Evolutionary conservation across 2,797 vertebrate genomes (phyloP).

Genomic region (Monodelphis domestica): DNA sequence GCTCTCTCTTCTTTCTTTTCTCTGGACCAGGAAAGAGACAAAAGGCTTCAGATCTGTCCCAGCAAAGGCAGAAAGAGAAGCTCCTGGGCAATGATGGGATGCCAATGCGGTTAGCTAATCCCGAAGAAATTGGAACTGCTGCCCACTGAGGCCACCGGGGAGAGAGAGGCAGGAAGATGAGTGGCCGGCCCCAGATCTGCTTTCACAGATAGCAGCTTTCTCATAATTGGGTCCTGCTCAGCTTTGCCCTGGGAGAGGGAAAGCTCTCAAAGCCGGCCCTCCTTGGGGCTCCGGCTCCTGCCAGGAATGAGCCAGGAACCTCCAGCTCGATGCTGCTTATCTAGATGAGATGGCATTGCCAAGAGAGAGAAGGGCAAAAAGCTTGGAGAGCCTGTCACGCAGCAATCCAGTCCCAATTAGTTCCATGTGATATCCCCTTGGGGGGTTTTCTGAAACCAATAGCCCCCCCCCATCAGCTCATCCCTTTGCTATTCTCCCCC

Average conservation of each 20-base stretch:
- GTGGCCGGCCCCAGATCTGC: background rate
- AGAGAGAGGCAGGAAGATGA: background rate
- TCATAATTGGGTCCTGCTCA: background rate
- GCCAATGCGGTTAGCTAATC: slow-evolving; percentile 24
- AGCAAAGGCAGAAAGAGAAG: background rate
- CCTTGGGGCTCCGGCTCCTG: background rate
- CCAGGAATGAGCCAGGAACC: background rate
- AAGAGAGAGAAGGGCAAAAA: background rate
- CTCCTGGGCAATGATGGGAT: background rate
- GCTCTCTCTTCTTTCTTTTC: no score
- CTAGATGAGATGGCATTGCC: background rate
- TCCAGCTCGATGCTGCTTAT: background rate
- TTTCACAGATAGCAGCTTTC: background rate
- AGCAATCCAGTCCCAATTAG: background rate
- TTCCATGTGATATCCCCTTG: background rate
- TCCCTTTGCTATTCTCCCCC: background rate
- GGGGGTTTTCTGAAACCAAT: background rate
- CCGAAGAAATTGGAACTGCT: background rate
- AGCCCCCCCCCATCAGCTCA: background rate
- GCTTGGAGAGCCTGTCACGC: background rate
- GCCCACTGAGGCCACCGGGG: background rate
- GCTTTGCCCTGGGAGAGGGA: background rate
- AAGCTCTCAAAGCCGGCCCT: background rate
- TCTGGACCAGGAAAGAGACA: slow-evolving; percentile 19
- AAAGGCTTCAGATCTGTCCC: background rate